Evolutionary conservation across 1,140 invertebrate genomes (phyloP), one percentile per base, ranked within the genome.

Genomic region (Acromyrmex charruanus): DNA sequence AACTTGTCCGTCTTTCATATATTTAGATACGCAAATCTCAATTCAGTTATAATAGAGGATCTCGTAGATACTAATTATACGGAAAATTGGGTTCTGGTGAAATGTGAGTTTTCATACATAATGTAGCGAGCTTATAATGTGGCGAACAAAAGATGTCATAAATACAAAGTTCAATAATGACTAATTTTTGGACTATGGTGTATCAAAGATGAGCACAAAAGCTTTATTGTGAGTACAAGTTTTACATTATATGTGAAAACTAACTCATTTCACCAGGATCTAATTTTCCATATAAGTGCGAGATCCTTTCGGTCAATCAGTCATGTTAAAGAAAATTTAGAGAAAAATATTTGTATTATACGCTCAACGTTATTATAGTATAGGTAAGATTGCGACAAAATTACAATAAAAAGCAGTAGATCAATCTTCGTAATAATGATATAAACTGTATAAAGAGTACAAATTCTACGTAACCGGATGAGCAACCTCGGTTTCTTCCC

Each of bases 401-500:
- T 74, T 82, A 21, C 55, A 31, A 74, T 49, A 7, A 10, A 55
- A 55, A 55, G 12, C 14, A 51, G 4, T 51, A 16, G 35, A 44
- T 82, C 53, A 59, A 35, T n/a, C 55, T 7, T 61, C 21, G 2
- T 25, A 72, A 82, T 25, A 59, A 51, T 21, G 58, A 0, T 39
- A 39, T 1, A 39, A 39, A 39, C 35, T 7, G 7, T 28, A 16
- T 10, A 72, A 61, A 82, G 18, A 51, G 35, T 51, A 49, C 31
- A 53, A 85, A 44, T 68, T 58, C 31, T 49, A 55, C 9, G 44
- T n/a, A 55, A 63, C 59, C 53, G 44, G 53, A 53, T 72, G 53
- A 87, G n/a, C 12, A 51, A 35, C 35, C 21, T 53, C 51, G 21
- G 65, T 65, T 69, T 82, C 58, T 88, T 44, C 85, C 88, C 89